Conservation (phyloP, 2,113 vertebrate species). For the Microtus oregoni region DNA sequence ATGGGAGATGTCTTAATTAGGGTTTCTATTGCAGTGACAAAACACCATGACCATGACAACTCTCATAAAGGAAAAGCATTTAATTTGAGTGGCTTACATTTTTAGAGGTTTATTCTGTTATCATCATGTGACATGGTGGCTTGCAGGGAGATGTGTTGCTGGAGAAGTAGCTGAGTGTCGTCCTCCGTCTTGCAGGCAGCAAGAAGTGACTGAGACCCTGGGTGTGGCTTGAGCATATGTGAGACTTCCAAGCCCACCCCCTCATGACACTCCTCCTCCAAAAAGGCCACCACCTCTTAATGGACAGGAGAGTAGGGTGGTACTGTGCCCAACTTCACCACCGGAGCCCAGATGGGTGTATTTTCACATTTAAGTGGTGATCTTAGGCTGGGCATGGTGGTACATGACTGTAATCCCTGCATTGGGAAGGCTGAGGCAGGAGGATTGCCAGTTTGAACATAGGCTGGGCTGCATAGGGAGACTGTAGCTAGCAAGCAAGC, state of each 20-base stretch:
- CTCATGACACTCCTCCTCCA: background rate
- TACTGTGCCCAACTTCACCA: background rate
- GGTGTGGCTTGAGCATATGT: background rate
- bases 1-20: background rate
- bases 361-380: background rate
- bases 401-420: background rate
- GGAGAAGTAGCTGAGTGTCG: background rate
- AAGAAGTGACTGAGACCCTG: background rate
- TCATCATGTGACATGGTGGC: background rate
- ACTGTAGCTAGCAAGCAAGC: background rate
- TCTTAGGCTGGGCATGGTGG: background rate
- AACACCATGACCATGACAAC: background rate
- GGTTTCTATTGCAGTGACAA: background rate
- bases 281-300: background rate
- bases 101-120: background rate
- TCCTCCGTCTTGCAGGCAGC: background rate
- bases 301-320: background rate
- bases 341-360: background rate
- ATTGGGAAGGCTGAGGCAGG: background rate
- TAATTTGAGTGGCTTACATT: background rate
- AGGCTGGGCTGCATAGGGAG: background rate
- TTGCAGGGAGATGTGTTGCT: background rate
- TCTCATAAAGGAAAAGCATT: background rate
- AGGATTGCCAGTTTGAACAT: background rate
- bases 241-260: background rate